Evolutionary conservation across 2,797 vertebrate species (phyloP), one percentile per base, ranked within the genome.

Genomic region (Semaprochilodus insignis): DNA sequence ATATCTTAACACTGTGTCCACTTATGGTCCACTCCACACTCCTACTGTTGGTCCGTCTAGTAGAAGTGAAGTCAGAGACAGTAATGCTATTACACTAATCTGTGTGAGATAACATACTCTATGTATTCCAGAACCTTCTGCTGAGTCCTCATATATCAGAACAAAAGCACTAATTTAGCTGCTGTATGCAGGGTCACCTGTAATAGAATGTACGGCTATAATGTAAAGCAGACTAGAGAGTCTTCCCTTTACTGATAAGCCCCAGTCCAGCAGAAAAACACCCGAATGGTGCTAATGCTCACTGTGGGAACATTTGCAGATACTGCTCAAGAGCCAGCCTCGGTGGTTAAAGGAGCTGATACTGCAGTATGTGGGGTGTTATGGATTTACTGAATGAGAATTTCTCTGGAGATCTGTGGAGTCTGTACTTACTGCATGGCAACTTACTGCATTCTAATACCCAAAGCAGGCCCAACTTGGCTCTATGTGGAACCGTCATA

Each of bases 331-430:
- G 3, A 11, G n/a, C 2, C 69, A 16, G 25, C n/a, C 48, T 16
- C 48, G 5, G 21, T 15, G 44, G 13, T 27, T 25, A 27, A 25
- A 25, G 13, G 23, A 17, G 51, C 25, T 72, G 70, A 72, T 52
- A 34, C 48, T 54, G 70, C 70, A 72, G 23, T 27, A 54, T 52
- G 21, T 52, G 23, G 23, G 19, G 51, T 27, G n/a, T 27, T 54
- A 31, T 72, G 70, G 48, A 52, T 72, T 25, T 71, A 71, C 40
- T 71, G 69, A 54, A 25, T 72, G 70, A 54, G 70, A 72, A 27
- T 27, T 31, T 40, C 48, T 54, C 70, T 54, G 51, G 23, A 72
- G 70, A 72, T 72, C 48, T 19, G 34, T 54, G 27, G 27, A 16
- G 44, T 27, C 48, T 72, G n/a, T 13, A 27, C 48, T 70, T 40